Conservation (phyloP, 2,113 vertebrate genomes). For the Pelecanus crispus region DNA sequence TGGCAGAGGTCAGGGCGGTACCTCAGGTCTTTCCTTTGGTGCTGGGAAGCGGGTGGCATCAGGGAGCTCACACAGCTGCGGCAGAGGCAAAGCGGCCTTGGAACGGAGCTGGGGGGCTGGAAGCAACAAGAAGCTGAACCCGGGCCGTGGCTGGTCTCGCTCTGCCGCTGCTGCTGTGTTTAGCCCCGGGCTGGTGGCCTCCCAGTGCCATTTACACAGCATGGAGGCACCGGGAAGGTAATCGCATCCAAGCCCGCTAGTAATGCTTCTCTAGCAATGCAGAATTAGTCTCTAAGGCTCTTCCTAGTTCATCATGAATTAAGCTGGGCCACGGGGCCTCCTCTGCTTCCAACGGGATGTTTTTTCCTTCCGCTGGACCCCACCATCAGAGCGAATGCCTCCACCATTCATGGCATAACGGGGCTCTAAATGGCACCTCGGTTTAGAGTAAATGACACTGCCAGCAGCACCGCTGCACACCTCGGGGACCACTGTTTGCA, state of each 20-base stretch:
- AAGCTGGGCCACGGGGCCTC: neutral
- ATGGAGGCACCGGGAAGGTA: neutral
- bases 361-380: neutral
- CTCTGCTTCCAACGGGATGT: neutral
- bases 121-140: neutral
- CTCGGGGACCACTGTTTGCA: neutral
- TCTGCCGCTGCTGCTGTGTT: neutral
- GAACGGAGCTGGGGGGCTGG: neutral
- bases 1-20: neutral
- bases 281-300: neutral
- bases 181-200: neutral
- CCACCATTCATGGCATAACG: fast-evolving
- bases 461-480: fast-evolving
- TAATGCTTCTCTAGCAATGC: neutral
- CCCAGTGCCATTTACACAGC: neutral
- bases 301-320: neutral
- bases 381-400: neutral
- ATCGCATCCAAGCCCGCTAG: neutral
- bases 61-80: neutral
- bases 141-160: neutral
- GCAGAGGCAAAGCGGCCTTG: neutral
- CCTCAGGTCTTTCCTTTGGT: too few species aligned
- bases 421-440: neutral
- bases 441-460: neutral
- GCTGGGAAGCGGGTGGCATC: neutral